Percentiles rank a stretch among this genome's conserved stretches.
Conservation (phyloP, 2,888 invertebrate species). For the Didymodactylos carnosus region DNA sequence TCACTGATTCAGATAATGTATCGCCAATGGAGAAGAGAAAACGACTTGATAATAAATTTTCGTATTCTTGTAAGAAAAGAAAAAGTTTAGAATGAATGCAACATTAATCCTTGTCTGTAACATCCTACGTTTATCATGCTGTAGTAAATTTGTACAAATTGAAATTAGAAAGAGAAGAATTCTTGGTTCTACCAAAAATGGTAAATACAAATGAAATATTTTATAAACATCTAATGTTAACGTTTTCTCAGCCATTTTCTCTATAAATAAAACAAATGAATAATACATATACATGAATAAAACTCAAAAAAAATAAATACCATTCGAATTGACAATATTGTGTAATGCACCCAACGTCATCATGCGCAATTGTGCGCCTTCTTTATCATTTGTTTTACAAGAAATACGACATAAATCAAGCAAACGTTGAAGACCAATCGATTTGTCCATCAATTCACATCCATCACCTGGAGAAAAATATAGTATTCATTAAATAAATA, state of each 20-base stretch:
- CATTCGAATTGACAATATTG: neutral
- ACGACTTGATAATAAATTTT: neutral
- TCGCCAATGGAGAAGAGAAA: neutral
- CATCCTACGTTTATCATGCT: neutral
- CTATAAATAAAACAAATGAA: neutral
- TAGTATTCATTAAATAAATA: too few species aligned
- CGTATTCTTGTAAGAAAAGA: neutral
- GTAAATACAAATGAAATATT: neutral
- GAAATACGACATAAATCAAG: neutral
- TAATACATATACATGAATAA: neutral
- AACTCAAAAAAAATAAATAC: neutral
- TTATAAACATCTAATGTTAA: neutral
- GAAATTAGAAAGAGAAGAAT: neutral
- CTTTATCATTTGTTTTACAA: neutral
- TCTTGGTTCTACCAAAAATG: neutral
- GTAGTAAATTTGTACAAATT: neutral
- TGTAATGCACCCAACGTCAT: neutral
- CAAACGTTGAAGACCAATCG: neutral
- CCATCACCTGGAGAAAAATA: neutral
- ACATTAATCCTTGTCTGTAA: neutral
- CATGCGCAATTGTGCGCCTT: neutral
- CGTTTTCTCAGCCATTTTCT: neutral
- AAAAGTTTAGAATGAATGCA: neutral
- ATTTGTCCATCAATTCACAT: neutral
- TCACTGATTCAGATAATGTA: neutral